Percentiles rank a stretch among this genome's conserved stretches.
Evolutionary conservation across 2,113 vertebrate species (phyloP).

Genomic region (Upupa epops): DNA sequence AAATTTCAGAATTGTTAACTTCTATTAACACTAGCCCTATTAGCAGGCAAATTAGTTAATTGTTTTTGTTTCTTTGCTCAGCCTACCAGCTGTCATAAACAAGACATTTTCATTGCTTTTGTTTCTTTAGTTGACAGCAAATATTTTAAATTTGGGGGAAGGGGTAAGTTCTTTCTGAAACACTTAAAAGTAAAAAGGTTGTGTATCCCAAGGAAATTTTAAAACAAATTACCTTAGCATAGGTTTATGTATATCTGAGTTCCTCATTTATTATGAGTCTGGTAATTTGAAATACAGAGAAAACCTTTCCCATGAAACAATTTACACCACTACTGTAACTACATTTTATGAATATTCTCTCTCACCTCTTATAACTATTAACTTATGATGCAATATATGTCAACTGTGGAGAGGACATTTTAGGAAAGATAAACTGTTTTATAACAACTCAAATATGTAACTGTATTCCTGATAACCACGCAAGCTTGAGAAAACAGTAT

Average conservation of each 20-base stretch:
- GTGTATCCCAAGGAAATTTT: background rate
- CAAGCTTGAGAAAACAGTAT: background rate
- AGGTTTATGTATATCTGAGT: background rate
- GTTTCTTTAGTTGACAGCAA: background rate
- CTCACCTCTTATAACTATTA: background rate
- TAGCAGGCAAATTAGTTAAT: background rate
- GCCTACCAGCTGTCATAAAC: background rate
- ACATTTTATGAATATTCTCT: background rate
- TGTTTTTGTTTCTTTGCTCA: background rate
- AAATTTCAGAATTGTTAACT: background rate
- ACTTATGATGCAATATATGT: background rate
- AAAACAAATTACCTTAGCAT: background rate
- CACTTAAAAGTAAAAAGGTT: background rate
- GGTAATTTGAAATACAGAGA: background rate
- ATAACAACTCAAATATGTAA: background rate
- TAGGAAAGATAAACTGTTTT: background rate
- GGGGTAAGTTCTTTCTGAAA: background rate
- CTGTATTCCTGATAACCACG: background rate
- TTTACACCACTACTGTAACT: background rate
- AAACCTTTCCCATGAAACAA: background rate
- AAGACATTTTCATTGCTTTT: background rate
- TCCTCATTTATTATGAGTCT: background rate
- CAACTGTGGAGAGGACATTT: background rate
- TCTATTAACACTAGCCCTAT: background rate
- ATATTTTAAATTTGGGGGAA: background rate